Evolutionary conservation across 2,113 vertebrate species (phyloP), one percentile per base, ranked within the genome.

Genomic region (Symphodus melops): DNA sequence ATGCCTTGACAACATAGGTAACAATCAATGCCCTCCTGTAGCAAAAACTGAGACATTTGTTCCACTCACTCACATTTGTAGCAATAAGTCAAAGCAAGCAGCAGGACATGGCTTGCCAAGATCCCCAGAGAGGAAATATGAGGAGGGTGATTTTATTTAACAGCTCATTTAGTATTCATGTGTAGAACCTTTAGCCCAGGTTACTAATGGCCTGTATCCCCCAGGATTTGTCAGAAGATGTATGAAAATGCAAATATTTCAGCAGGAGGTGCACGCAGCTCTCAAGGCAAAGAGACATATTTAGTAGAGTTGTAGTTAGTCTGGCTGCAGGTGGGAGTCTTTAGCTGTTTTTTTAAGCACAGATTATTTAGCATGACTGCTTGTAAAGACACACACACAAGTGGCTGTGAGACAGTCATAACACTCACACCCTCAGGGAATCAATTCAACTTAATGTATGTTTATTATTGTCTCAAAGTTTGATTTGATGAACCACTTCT

Each of bases 121-220:
- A 54, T 67, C 66, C 23, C 46, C 54, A 25, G 57, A 82, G n/a
- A 83, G 62, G 78, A 92, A 87, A 90, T 87, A 88, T 77, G 86
- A 89, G 83, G 52, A 78, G 16, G 41, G 64, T 72, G 81, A 90
- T 92, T 91, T 90, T 88, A 89, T 91, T 88, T 91, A 91, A 91
- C 88, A 89, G 77, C 88, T 89, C 89, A 91, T 91, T 90, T 90
- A 88, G 86, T 84, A 91, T 91, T 89, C 86, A 78, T 75, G 83
- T 88, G 46, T 74, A 68, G 89, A 81, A 90, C 80, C 88, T 89
- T 91, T 82, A 79, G 79, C 83, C 77, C 80, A 74, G 82, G 80
- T 80, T 89, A 48, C 78, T 88, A 89, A 90, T 84, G 85, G 82
- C 59, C 81, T 79, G 71, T 58, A 73, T 91, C 83, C 85, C 75